Base-by-base conservation (phyloP, 2,113 vertebrate species). In the Salvelinus alpinus region DNA sequence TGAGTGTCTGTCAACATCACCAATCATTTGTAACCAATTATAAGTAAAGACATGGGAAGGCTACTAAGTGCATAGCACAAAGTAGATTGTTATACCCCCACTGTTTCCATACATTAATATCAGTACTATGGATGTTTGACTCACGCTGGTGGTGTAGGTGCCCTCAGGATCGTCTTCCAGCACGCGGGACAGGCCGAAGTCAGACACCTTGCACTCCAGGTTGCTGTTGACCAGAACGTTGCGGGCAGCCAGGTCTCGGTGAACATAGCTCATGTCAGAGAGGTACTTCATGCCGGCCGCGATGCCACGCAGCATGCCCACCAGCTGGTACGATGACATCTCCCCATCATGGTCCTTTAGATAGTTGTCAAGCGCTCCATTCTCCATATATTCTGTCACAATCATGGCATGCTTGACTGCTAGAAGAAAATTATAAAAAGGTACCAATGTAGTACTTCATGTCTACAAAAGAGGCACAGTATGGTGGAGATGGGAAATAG, bases 301-400 rank as follows among this genome's bases (percentile, higher is more conserved):
- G 0, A 99, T 97, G 72, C 98, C 97, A 62, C 93, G 91, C 71
- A 98, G 80, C 98, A 99, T 99, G 76, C 96, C 95, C 79, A 95
- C 95, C 18, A 98, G 92, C 90, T 99, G 97, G 83, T 96, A 95
- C 0, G 95, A 87, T 0, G 91, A 91, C 80, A 98, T 94, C 74
- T 98, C 96, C 0, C 95, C 95, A 0, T 99, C 97, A 9, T 95
- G 97, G 72, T 94, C 97, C 97, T 99, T 88, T 4, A 99, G 93
- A 85, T 98, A 97, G 70, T 94, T 97, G 83, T 99, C 97, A n/a
- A 99, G 88, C 0, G 97, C 97, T 0, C 97, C 97, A 0, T 98
- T 99, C 86, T 99, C 97, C 97, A 99, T 98, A 92, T 96, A 98
- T 27, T 99, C 97, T 0, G 97, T 97, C 86, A 99, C 88, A 31